Evolutionary conservation across 2,113 vertebrate genomes (phyloP).

Genomic region (Calyptomena viridis): DNA sequence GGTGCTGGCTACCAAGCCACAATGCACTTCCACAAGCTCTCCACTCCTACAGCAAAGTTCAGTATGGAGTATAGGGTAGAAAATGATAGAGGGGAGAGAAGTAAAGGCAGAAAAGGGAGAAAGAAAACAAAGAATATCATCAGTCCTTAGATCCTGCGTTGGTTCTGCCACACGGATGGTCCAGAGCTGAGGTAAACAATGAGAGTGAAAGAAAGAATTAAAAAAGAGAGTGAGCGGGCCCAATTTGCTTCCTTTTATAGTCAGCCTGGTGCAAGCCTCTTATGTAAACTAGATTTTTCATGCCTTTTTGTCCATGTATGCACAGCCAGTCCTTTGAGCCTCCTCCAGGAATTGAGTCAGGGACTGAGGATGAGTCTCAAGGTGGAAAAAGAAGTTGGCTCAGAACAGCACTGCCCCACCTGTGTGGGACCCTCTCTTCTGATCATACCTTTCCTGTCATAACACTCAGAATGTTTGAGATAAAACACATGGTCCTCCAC

Average conservation of each 20-base stretch:
- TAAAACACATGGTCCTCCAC: background rate
- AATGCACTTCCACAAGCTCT: background rate
- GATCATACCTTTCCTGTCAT: background rate
- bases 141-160: rapidly evolving
- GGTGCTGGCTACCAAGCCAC: background rate
- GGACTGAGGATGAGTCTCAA: rapidly evolving
- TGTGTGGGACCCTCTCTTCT: rapidly evolving
- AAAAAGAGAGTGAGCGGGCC: background rate
- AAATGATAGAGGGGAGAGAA: background rate
- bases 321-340: background rate
- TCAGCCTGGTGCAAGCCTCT: background rate
- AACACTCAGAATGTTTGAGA: background rate
- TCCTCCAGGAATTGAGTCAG: background rate
- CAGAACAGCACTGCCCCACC: background rate
- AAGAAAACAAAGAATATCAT: background rate
- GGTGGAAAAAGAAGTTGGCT: background rate
- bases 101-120: background rate
- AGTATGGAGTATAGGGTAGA: background rate
- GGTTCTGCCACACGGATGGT: rapidly evolving
- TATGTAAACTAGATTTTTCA: background rate
- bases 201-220: background rate
- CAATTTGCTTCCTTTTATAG: background rate
- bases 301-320: rapidly evolving
- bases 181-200: background rate
- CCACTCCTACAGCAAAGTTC: background rate